A percentile compares a stretch with the other conserved stretches of the same genome.
Conservation (phyloP, 2,888 invertebrate species). For the Gerris lacustris region DNA sequence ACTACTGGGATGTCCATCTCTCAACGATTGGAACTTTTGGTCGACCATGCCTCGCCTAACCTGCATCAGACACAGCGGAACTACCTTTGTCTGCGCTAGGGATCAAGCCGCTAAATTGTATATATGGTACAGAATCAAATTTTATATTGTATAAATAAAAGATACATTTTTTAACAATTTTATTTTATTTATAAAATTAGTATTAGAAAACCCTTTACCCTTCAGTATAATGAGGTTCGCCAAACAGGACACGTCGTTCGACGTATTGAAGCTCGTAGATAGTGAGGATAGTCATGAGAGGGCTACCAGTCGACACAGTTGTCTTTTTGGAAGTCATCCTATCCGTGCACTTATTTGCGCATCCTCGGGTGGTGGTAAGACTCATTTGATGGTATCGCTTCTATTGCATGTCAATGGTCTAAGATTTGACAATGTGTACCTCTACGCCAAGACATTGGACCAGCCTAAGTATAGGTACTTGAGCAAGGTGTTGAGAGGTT, state of each 20-base stretch:
- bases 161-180: too few species aligned
- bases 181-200: too few species aligned
- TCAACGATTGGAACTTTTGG: not conserved
- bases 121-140: not conserved
- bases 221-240: too few species aligned
- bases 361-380: slow-evolving; percentile 36
- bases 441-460: slow-evolving; percentile 33
- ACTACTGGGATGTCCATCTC: not conserved
- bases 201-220: too few species aligned
- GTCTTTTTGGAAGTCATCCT: not conserved
- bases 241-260: too few species aligned
- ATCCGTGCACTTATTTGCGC: slow-evolving; percentile 33
- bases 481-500: slow-evolving; percentile 25
- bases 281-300: too few species aligned
- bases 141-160: too few species aligned
- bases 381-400: slow-evolving; percentile 34
- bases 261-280: too few species aligned
- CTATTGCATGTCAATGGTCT: slow-evolving; percentile 34
- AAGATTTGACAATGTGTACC: slow-evolving; percentile 35
- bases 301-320: not conserved
- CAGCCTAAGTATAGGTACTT: slow-evolving; percentile 33
- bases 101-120: not conserved
- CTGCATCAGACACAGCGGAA: not conserved
- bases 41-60: not conserved
- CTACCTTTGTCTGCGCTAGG: not conserved